A percentile compares a stretch with the other conserved stretches of the same genome.
Evolutionary conservation across 2,888 invertebrate species (phyloP).

Genomic region (Hirudinaria manillensis): DNA sequence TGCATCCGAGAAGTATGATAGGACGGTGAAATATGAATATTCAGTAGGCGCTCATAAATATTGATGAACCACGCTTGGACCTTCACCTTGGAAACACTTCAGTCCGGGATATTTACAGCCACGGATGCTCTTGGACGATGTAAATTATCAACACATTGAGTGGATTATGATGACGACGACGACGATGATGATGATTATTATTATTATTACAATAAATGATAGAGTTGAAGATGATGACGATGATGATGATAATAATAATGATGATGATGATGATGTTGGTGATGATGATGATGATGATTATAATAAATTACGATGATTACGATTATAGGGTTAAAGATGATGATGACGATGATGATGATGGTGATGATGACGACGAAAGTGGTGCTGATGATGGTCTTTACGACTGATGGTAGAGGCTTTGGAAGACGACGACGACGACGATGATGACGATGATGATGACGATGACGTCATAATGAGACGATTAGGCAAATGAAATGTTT

Average conservation of each 20-base stretch:
- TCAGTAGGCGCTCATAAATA: too few species aligned
- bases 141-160: too few species aligned
- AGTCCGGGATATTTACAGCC: too few species aligned
- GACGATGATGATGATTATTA: background rate
- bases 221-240: background rate
- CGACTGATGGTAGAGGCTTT: too few species aligned
- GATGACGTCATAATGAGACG: too few species aligned
- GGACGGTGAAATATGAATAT: too few species aligned
- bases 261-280: background rate
- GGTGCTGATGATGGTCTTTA: slow-evolving; percentile 3
- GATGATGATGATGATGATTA: slow-evolving; percentile 1
- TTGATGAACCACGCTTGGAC: too few species aligned
- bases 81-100: too few species aligned
- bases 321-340: background rate
- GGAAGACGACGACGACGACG: background rate
- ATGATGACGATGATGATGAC: background rate
- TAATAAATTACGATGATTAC: background rate
- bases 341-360: background rate
- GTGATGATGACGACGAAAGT: background rate
- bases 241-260: background rate
- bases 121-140: too few species aligned
- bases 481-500: too few species aligned
- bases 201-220: too few species aligned
- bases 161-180: background rate
- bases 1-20: too few species aligned